Conservation (phyloP, 2,113 vertebrate species). For the Cranoglanis bouderius region DNA sequence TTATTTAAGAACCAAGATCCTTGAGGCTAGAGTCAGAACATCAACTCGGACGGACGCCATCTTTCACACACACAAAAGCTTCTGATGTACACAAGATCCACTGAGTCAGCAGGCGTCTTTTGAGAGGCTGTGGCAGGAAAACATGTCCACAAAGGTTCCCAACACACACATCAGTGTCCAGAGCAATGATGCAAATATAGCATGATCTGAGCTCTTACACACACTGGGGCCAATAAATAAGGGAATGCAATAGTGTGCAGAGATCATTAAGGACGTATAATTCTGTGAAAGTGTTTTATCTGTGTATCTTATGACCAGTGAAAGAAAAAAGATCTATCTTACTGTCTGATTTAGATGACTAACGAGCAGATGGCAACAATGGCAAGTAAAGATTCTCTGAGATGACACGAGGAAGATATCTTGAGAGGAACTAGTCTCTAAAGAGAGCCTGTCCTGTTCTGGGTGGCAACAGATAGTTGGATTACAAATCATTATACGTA, state of each 20-base stretch:
- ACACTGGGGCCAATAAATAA: conserved; percentile 28
- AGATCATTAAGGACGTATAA: not conserved
- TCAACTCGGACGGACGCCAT: not conserved
- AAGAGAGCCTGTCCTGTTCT: too few relatives aligned
- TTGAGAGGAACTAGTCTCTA: too few relatives aligned
- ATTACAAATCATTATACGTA: too few relatives aligned
- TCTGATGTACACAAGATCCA: conserved; percentile 1
- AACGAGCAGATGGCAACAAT: not conserved
- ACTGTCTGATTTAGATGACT: not conserved
- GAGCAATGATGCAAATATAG: conserved; percentile 21
- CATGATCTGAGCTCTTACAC: not conserved
- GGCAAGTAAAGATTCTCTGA: not conserved
- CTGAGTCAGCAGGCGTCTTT: conserved; percentile 26
- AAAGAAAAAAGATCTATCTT: not conserved
- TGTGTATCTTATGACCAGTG: not conserved
- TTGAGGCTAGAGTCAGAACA: not conserved
- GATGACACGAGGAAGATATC: not conserved
- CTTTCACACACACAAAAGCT: not conserved
- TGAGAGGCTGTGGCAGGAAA: conserved; percentile 17
- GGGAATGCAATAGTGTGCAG: not conserved
- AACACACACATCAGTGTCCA: conserved; percentile 1
- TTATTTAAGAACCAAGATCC: not conserved
- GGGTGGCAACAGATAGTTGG: too few relatives aligned
- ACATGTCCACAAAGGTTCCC: conserved; percentile 32
- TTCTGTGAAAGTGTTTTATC: not conserved